Conservation (phyloP, 2,113 vertebrate genomes). For the Pimephales promelas region DNA sequence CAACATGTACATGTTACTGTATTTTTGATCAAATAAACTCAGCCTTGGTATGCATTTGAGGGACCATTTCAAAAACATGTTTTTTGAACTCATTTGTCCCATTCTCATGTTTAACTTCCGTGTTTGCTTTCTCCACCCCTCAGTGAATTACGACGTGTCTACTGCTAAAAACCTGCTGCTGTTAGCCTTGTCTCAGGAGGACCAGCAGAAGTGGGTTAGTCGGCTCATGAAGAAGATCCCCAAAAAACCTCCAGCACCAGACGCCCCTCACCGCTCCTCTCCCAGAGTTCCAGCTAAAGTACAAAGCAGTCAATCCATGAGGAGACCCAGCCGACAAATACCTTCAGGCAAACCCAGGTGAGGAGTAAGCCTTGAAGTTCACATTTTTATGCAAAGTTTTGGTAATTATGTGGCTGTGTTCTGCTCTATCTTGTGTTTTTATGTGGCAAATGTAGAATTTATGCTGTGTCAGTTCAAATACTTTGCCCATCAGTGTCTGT, state of each 20-base stretch:
- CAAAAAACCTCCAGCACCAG: slow-evolving; percentile 92
- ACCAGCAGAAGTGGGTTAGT: slow-evolving; percentile 98
- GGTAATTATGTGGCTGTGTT: background rate
- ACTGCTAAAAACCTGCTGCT: slow-evolving; percentile 96
- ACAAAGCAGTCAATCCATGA: slow-evolving; percentile 90
- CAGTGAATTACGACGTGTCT: slow-evolving; percentile 97
- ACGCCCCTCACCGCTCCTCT: slow-evolving; percentile 91
- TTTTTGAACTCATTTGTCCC: too few relatives aligned
- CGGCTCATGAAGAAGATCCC: slow-evolving; percentile 97
- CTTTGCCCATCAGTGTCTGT: background rate
- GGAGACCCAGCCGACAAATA: slow-evolving; percentile 93
- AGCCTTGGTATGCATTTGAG: too few relatives aligned
- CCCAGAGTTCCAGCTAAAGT: slow-evolving; percentile 94
- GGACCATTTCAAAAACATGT: too few relatives aligned
- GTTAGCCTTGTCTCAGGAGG: slow-evolving; percentile 91
- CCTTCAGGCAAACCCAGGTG: slow-evolving; percentile 96
- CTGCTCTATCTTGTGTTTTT: background rate
- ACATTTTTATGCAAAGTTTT: background rate
- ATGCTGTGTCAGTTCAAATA: background rate
- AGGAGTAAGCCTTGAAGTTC: background rate
- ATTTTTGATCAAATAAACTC: too few relatives aligned
- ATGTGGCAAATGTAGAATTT: background rate
- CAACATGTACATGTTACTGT: too few relatives aligned
- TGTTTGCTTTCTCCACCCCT: background rate
- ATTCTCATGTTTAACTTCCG: background rate